Evolutionary conservation across 2,888 invertebrate species (phyloP).

Genomic region (Emmelina monodactyla): DNA sequence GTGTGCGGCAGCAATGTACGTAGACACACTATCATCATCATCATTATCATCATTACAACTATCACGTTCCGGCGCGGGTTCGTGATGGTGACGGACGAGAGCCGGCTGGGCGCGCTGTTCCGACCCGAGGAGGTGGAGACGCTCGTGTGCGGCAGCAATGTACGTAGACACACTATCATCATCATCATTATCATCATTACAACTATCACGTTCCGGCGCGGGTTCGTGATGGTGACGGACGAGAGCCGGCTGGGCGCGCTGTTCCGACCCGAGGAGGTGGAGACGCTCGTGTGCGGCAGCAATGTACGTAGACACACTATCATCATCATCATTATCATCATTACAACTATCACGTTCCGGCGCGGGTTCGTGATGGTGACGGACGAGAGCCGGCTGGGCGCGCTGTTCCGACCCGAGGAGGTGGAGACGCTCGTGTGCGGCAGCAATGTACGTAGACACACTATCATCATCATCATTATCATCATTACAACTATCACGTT

Average conservation of each 20-base stretch:
- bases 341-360: no score
- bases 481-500: no score
- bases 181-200: no score
- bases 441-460: conserved; percentile 71
- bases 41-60: no score
- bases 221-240: conserved; percentile 95
- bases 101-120: conserved; percentile 85
- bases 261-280: conserved; percentile 93
- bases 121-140: conserved; percentile 93
- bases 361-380: conserved; percentile 96
- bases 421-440: conserved; percentile 93
- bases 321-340: no score
- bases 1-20: conserved; percentile 89
- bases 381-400: conserved; percentile 87
- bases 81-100: conserved; percentile 95
- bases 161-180: conserved; percentile 32
- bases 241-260: conserved; percentile 88
- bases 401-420: conserved; percentile 91
- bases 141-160: conserved; percentile 90
- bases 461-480: background rate
- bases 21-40: conserved; percentile 4
- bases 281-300: conserved; percentile 90
- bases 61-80: conserved; percentile 93
- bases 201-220: conserved; percentile 90
- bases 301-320: conserved; percentile 64